Evolutionary conservation across 2,797 vertebrate species (phyloP).

Genomic region (Anas bahamensis): DNA sequence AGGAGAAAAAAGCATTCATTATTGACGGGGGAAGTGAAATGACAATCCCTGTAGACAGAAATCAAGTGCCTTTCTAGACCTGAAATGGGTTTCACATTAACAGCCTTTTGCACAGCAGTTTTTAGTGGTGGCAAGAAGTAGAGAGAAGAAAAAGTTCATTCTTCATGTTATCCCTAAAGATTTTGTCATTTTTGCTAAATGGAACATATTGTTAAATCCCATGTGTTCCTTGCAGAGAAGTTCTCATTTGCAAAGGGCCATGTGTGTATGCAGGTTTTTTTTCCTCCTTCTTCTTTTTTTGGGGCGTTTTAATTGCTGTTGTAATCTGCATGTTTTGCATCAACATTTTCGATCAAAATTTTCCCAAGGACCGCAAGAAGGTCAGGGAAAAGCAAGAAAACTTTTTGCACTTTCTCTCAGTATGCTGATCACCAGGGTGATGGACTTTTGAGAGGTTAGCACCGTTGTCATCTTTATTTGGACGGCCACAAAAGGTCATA

Average conservation of each 20-base stretch:
- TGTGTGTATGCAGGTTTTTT: neutral
- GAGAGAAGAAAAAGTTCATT: neutral
- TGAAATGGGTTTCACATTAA: neutral
- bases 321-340: neutral
- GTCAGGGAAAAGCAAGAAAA: neutral
- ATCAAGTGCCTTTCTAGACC: neutral
- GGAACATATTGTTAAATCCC: conserved; percentile 29
- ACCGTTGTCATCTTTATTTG: neutral
- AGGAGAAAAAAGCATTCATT: neutral
- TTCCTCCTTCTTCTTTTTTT: neutral
- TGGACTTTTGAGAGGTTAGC: neutral
- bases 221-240: conserved; percentile 21
- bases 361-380: neutral
- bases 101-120: neutral
- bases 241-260: conserved; percentile 32
- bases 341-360: neutral
- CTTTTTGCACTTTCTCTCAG: neutral
- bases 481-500: neutral
- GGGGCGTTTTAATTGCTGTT: neutral
- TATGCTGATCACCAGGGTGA: neutral
- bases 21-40: neutral
- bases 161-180: neutral
- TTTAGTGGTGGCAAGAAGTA: neutral
- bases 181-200: conserved; percentile 32
- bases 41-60: neutral